Base-by-base conservation (phyloP, 2,797 vertebrate species). In the Sciurus vulgaris region DNA sequence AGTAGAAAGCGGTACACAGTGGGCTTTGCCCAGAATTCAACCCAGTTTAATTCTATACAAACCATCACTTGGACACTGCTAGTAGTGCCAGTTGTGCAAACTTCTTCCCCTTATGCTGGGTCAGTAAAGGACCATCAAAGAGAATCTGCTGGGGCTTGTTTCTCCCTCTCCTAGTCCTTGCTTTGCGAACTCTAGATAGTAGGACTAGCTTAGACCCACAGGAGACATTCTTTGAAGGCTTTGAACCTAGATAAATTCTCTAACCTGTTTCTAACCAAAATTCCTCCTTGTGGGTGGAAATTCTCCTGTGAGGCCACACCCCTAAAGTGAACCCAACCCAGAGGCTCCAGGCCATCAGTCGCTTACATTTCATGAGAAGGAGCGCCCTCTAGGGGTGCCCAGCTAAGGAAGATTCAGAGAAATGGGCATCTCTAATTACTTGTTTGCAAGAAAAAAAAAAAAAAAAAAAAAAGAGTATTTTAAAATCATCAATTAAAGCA, bases 341-440 rank as follows among this genome's bases (percentile, higher is more conserved):
- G 3, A 24, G 69, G 24, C 8, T 12, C 0, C 5, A 26, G 5
- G 38, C 7, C 1, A 24, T 30, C 83, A 47, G 65, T 41, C 26
- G 0, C 69, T 81, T 63, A 9, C 41, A 96, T 96, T 97, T 93
- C 86, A 59, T 92, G 94, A 97, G 91, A 61, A 15, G 26, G 96
- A 47, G 96, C 93, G 67, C 96, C 97, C 89, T 96, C 97, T 97
- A 77, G 93, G 51, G 97, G 94, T 87, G 13, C 0, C 77, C 72
- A 1, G 35, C 6, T 92, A 22, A n/a, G 35, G 76, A 3, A 59
- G 86, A 79, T 20, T 47, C 67, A 89, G 84, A 70, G 84, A 95
- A 82, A 33, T 59, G 79, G 83, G 33, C 67, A 28, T 24, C 69
- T 83, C 22, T 1, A 22, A 24, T 33, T 67, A 41, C 9, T 59